phyloP scores from a whole-genome alignment of 2,113 vertebrate genomes.

The Cettia cetti region DNA sequence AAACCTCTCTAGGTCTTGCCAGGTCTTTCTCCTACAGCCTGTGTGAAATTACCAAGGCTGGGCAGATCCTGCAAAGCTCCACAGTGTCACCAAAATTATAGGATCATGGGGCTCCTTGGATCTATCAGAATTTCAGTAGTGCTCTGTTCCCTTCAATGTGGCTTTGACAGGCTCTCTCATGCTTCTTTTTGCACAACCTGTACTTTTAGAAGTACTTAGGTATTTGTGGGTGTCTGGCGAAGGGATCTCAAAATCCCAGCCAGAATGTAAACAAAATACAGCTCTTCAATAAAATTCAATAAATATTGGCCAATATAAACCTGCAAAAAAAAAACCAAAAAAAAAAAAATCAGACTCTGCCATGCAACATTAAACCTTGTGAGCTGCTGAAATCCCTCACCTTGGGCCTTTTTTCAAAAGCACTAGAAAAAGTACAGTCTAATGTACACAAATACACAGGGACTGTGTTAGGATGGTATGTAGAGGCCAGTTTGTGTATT shows the following conservation, averaged over 20 bases:
- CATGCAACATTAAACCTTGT: slow-evolving; percentile 57
- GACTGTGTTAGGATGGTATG: background rate
- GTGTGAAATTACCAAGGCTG: background rate
- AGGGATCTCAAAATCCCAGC: slow-evolving; percentile 62
- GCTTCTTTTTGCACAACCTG: slow-evolving; percentile 48
- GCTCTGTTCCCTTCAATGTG: background rate
- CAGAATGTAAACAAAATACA: slow-evolving; percentile 70
- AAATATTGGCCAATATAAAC: slow-evolving; percentile 62
- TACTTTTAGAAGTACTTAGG: slow-evolving; percentile 53
- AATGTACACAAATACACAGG: background rate
- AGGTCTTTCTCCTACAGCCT: background rate
- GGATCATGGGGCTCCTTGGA: background rate
- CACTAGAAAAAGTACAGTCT: background rate
- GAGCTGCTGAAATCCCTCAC: slow-evolving; percentile 54
- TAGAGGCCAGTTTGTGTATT: background rate
- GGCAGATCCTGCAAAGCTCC: background rate
- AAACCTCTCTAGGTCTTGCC: background rate
- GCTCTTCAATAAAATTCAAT: slow-evolving; percentile 61
- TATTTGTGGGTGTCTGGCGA: slow-evolving; percentile 53
- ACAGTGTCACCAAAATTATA: background rate
- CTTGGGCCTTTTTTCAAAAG: slow-evolving; percentile 36
- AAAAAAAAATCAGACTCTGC: slow-evolving; percentile 17
- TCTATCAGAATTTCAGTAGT: background rate
- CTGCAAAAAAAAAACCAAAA: slow-evolving; percentile 34
- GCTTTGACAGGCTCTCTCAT: slow-evolving; percentile 33